Evolutionary conservation across 2,888 invertebrate genomes (phyloP).

Genomic region (Ramazzottius varieornatus): DNA sequence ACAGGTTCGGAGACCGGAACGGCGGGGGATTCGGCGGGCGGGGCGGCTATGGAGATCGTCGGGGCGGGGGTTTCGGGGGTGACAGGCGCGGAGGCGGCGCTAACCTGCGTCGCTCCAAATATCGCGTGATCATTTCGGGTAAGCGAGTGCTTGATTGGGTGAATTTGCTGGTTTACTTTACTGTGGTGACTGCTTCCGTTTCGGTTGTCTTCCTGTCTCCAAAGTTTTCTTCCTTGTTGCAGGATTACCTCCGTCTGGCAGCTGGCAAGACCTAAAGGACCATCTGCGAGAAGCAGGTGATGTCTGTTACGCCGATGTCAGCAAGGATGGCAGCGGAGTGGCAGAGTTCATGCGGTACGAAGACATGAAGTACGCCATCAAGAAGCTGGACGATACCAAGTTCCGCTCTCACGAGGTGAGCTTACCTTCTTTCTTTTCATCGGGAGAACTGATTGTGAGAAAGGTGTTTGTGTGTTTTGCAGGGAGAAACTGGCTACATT

Average conservation of each 20-base stretch:
- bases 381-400: conserved; percentile 87
- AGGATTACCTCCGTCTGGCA: conserved; percentile 52
- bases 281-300: conserved; percentile 98
- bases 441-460: not conserved
- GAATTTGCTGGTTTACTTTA: too few species aligned
- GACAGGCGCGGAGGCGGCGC: conserved; percentile 34
- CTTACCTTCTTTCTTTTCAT: too few species aligned
- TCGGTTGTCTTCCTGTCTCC: too few species aligned
- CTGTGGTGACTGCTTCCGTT: too few species aligned
- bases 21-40: conserved; percentile 10
- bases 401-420: conserved; percentile 92
- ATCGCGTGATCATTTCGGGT: conserved; percentile 74
- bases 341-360: conserved; percentile 89
- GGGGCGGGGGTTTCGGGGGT: conserved; percentile 27
- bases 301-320: conserved; percentile 93
- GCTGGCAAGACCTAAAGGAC: conserved; percentile 91
- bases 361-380: conserved; percentile 97
- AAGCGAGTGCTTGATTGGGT: too few species aligned
- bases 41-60: conserved; percentile 24
- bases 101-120: conserved; percentile 47
- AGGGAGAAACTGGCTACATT: conserved; percentile 3
- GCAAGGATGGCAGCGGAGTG: conserved; percentile 92
- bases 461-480: not conserved
- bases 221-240: not conserved
- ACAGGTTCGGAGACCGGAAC: not conserved